phyloP scores from a whole-genome alignment of 2,113 vertebrate genomes.

The Castor canadensis region DNA sequence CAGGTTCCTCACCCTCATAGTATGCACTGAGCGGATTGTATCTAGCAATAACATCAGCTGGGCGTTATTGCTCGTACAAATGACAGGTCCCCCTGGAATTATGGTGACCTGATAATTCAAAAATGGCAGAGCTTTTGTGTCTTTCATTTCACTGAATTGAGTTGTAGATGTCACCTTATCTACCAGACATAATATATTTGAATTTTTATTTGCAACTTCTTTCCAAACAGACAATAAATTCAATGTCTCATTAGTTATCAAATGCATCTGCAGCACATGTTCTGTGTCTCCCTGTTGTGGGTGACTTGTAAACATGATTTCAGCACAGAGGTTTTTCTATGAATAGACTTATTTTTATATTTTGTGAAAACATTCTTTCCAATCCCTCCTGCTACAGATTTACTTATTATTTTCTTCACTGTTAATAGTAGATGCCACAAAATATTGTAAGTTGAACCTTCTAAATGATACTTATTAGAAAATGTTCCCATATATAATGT shows the following conservation, averaged over 20 bases:
- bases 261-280: neutral
- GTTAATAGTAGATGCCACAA: slow-evolving; percentile 13
- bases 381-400: neutral
- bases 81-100: neutral
- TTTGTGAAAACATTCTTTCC: neutral
- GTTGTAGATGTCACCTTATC: slow-evolving; percentile 18
- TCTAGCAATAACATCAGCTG: neutral
- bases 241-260: neutral
- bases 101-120: slow-evolving; percentile 30
- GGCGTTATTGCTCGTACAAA: neutral
- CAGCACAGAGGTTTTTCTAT: neutral
- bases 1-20: neutral
- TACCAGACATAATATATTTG: neutral
- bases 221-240: slow-evolving; percentile 56
- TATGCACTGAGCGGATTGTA: neutral
- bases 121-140: neutral
- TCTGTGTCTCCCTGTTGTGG: slow-evolving; percentile 2
- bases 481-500: slow-evolving; percentile 13
- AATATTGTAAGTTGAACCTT: slow-evolving; percentile 21
- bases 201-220: slow-evolving; percentile 12
- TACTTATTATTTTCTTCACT: slow-evolving; percentile 54
- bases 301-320: slow-evolving; percentile 9
- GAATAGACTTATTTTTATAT: slow-evolving; percentile 29
- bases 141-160: neutral
- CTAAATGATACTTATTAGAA: slow-evolving; percentile 54